phyloP scores from a whole-genome alignment of 2,888 invertebrate genomes.

The Chrysomela aeneicollis region DNA sequence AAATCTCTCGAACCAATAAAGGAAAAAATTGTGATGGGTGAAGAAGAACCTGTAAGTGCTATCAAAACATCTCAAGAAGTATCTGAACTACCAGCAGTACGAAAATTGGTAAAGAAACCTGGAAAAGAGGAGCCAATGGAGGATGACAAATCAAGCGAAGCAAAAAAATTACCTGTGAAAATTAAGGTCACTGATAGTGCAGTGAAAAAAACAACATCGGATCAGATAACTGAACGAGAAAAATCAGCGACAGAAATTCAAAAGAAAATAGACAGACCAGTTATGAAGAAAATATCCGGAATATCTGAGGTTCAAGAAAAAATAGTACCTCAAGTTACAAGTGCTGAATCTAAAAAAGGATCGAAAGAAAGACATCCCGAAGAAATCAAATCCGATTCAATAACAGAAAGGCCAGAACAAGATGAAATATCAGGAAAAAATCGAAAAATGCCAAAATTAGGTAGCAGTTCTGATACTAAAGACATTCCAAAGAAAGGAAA shows the following conservation, averaged over 20 bases:
- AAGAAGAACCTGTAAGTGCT: background rate
- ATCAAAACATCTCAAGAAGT: background rate
- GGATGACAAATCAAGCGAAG: background rate
- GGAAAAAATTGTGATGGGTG: background rate
- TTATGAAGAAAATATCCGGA: too few relatives aligned
- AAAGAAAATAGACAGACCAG: background rate
- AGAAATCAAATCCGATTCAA: too few relatives aligned
- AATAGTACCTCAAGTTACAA: too few relatives aligned
- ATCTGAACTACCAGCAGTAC: background rate
- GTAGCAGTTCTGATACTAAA: too few relatives aligned
- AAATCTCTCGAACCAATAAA: background rate
- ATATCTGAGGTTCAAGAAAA: too few relatives aligned
- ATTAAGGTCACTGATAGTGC: background rate
- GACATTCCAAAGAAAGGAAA: too few relatives aligned
- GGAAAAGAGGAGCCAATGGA: background rate
- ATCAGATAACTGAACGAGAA: background rate
- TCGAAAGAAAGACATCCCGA: too few relatives aligned
- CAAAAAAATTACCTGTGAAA: background rate
- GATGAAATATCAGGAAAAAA: too few relatives aligned
- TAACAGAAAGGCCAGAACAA: too few relatives aligned
- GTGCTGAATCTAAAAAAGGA: too few relatives aligned
- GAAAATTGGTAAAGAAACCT: background rate
- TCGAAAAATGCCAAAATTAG: too few relatives aligned
- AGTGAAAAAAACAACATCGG: background rate
- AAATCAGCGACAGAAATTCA: background rate